Conservation (phyloP, 2,113 vertebrate genomes). For the Mobula hypostoma region DNA sequence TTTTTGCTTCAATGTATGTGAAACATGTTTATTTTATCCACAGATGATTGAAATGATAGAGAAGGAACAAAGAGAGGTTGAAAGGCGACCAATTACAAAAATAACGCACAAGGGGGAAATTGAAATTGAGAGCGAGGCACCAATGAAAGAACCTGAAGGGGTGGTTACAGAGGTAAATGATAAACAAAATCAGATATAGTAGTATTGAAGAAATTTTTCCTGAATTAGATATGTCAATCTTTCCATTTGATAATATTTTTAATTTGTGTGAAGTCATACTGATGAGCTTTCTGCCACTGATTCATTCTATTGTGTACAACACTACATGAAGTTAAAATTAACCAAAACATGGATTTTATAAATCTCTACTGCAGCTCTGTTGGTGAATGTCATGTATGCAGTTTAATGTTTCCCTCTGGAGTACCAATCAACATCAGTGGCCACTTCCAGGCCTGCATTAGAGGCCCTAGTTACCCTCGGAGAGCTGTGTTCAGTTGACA, state of each 20-base stretch:
- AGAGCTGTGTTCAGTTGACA: no score
- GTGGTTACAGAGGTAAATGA: slow-evolving; percentile 68
- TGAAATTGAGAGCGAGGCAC: slow-evolving; percentile 92
- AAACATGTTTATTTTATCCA: slow-evolving; percentile 35
- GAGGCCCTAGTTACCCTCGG: no score
- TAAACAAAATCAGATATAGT: neutral
- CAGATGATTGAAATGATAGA: slow-evolving; percentile 99
- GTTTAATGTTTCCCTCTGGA: neutral
- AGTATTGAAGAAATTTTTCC: neutral
- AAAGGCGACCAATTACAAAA: slow-evolving; percentile 93
- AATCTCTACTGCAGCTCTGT: neutral
- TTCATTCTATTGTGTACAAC: neutral
- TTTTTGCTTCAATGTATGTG: neutral
- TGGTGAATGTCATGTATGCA: neutral
- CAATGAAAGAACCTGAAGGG: slow-evolving; percentile 75
- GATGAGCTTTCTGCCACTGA: neutral
- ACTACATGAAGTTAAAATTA: neutral
- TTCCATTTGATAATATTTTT: neutral
- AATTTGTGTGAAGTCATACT: neutral
- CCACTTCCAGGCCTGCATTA: no score
- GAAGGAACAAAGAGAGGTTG: slow-evolving; percentile 90
- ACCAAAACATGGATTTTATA: neutral
- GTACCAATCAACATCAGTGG: neutral
- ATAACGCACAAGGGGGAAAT: slow-evolving; percentile 99
- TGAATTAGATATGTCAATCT: neutral